Evolutionary conservation across 2,888 invertebrate genomes (phyloP).

Genomic region (Mantis religiosa): DNA sequence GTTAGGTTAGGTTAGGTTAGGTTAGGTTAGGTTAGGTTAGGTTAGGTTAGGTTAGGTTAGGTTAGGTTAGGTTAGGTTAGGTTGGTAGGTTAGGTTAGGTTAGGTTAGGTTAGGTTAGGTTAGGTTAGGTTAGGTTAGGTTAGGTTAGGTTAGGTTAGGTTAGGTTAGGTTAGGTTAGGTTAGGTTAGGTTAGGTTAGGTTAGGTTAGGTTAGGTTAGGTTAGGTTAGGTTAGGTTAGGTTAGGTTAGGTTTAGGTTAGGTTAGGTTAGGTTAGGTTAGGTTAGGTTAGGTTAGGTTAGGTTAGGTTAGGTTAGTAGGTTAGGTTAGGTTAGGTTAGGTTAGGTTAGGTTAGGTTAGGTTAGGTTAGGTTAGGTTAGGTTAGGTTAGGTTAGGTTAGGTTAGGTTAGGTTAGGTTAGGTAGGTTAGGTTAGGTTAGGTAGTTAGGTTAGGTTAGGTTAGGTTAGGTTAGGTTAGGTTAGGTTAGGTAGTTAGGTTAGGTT

Average conservation of each 20-base stretch:
- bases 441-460: no score
- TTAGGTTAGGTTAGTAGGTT: neutral
- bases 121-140: slow-evolving; percentile 19
- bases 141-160: slow-evolving; percentile 18
- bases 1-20: slow-evolving; percentile 18
- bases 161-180: slow-evolving; percentile 5
- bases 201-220: neutral
- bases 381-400: neutral
- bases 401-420: neutral
- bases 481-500: no score
- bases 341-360: neutral
- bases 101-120: slow-evolving; percentile 15
- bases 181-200: neutral
- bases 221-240: neutral
- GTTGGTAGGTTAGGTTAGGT: slow-evolving; percentile 18
- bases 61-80: slow-evolving; percentile 13
- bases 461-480: no score
- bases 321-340: neutral
- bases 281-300: neutral
- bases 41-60: slow-evolving; percentile 13
- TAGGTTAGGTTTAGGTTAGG: neutral
- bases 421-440: neutral
- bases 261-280: neutral
- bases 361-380: neutral
- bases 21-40: slow-evolving; percentile 14